These are phyloP conservation scores for Riparia riparia DNA, from an alignment of 2,113 vertebrate species.

Conservation along the genomic window DNA sequence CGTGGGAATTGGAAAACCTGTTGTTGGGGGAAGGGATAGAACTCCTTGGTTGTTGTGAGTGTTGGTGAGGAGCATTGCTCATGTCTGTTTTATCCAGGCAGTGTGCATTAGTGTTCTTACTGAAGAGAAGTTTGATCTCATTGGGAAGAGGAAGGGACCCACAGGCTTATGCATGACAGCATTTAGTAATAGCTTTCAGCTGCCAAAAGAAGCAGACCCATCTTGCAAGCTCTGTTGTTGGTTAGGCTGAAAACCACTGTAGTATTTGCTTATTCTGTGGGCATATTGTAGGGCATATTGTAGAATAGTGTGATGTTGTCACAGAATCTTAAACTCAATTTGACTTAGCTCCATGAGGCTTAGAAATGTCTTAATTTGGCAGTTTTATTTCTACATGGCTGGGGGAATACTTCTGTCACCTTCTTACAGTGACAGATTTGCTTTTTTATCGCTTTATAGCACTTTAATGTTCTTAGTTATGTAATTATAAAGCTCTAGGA, in stretches of 20 bases:
- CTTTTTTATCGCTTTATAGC: background rate
- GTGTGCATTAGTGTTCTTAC: background rate
- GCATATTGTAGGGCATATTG: rapidly evolving
- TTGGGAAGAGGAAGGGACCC: background rate
- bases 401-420: rapidly evolving
- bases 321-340: background rate
- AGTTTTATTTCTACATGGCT: rapidly evolving
- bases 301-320: background rate
- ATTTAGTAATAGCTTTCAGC: background rate
- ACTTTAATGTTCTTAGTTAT: background rate
- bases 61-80: background rate
- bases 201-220: background rate
- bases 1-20: rapidly evolving
- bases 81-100: background rate
- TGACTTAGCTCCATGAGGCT: background rate
- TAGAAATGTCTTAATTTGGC: background rate
- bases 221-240: background rate
- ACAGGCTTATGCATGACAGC: rapidly evolving
- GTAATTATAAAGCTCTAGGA: background rate
- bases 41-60: background rate
- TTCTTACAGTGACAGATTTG: background rate
- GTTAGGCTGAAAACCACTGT: background rate
- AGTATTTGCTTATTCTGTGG: background rate
- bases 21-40: background rate
- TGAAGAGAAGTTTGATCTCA: background rate